phyloP scores from a whole-genome alignment of 1,140 invertebrate species.

The Lerema accius region DNA sequence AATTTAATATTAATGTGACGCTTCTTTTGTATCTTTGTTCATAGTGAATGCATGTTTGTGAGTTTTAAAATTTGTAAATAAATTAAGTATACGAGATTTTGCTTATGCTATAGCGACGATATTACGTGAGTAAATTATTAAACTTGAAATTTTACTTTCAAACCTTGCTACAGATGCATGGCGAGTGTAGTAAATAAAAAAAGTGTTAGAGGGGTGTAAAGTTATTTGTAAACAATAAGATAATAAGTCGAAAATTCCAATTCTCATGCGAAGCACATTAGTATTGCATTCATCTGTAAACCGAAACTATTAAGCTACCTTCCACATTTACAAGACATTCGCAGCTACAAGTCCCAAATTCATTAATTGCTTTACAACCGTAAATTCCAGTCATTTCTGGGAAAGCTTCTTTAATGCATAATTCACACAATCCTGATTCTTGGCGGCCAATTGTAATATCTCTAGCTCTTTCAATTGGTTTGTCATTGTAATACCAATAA shows the following conservation, averaged over 20 bases:
- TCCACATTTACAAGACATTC: slow-evolving; percentile 91
- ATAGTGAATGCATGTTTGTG: not conserved
- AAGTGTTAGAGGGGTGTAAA: slow-evolving; percentile 15
- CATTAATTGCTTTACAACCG: slow-evolving; percentile 92
- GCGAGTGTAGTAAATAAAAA: slow-evolving; percentile 43
- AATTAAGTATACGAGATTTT: not conserved
- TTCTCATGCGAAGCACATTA: slow-evolving; percentile 34
- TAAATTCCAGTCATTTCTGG: slow-evolving; percentile 96
- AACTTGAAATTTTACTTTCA: not conserved
- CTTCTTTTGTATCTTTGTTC: not conserved
- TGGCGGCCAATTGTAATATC: slow-evolving; percentile 90
- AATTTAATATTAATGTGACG: too few species aligned
- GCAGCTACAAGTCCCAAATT: slow-evolving; percentile 92
- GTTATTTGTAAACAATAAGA: not conserved
- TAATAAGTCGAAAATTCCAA: not conserved
- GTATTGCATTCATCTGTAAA: slow-evolving; percentile 32
- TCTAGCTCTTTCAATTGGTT: slow-evolving; percentile 89
- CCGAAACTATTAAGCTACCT: slow-evolving; percentile 83
- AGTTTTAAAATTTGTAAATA: not conserved
- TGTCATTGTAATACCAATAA: slow-evolving; percentile 91
- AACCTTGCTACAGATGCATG: slow-evolving; percentile 62
- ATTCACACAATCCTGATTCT: slow-evolving; percentile 90
- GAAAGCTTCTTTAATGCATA: slow-evolving; percentile 96
- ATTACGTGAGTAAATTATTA: slow-evolving; percentile 1
- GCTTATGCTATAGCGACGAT: not conserved